Percentiles rank a stretch among this genome's conserved stretches.
Evolutionary conservation across 2,888 invertebrate species (phyloP).

Genomic region (Erebia palarica): DNA sequence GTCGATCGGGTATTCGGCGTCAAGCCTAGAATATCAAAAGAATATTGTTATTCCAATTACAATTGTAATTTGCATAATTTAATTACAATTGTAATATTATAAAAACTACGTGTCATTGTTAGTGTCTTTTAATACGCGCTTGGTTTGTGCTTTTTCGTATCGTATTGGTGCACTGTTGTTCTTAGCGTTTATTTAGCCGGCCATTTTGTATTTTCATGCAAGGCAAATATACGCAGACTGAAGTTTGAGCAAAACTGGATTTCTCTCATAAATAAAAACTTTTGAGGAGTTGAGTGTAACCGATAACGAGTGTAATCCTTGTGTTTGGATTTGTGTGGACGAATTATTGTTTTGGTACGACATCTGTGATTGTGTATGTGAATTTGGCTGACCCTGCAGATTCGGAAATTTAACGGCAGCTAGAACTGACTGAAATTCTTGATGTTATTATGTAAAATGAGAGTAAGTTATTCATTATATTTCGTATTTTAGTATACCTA

Average conservation of each 20-base stretch:
- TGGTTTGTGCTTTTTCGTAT: constrained; percentile 24
- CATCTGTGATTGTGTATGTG: constrained; percentile 32
- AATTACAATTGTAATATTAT: constrained; percentile 51
- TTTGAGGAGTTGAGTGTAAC: constrained; percentile 34
- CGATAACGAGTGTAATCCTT: constrained; percentile 32
- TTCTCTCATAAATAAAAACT: constrained; percentile 47
- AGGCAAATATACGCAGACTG: constrained; percentile 49
- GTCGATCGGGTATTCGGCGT: constrained; percentile 43
- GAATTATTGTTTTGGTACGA: constrained; percentile 24
- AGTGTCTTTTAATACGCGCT: constrained; percentile 13
- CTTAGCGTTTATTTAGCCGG: constrained; percentile 58
- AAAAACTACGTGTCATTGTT: constrained; percentile 25
- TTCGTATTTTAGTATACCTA: not conserved
- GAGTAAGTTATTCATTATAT: constrained; percentile 38
- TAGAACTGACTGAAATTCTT: constrained; percentile 17
- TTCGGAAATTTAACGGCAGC: constrained; percentile 7
- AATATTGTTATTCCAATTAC: constrained; percentile 48
- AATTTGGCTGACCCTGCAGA: constrained; percentile 21
- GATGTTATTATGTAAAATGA: constrained; percentile 40
- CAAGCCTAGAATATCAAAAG: constrained; percentile 39
- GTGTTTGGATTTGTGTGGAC: constrained; percentile 26
- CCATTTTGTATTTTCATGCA: constrained; percentile 74
- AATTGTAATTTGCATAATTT: constrained; percentile 55
- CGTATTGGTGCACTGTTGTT: constrained; percentile 43
- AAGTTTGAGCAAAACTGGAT: constrained; percentile 62